These are phyloP conservation scores for Gonatopus flavifemur DNA, from an alignment of 1,140 invertebrate genomes.

Conservation along the genomic window DNA sequence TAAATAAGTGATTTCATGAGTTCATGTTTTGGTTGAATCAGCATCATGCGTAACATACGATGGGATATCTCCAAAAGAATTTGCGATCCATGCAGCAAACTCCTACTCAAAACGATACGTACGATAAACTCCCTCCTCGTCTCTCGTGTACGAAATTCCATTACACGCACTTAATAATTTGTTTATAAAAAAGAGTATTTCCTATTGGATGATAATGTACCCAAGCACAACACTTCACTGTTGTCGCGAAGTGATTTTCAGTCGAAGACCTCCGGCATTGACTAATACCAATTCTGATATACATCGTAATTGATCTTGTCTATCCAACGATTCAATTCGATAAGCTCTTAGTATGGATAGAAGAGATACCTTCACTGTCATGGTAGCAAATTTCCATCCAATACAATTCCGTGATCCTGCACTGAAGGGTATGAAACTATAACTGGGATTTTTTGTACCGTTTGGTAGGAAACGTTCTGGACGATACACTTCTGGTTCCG, in stretches of 20 bases:
- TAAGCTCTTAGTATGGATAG: slow-evolving; percentile 60
- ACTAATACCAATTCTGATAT: slow-evolving; percentile 38
- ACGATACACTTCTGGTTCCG: slow-evolving; percentile 64
- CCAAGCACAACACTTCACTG: too few relatives aligned
- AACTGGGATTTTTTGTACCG: slow-evolving; percentile 52
- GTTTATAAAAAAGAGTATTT: neutral
- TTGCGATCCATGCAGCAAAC: too few relatives aligned
- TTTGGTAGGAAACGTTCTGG: slow-evolving; percentile 64
- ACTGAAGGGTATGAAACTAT: slow-evolving; percentile 64
- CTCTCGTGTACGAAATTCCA: too few relatives aligned
- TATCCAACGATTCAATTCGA: slow-evolving; percentile 47
- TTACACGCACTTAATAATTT: too few relatives aligned
- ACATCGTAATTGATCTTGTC: slow-evolving; percentile 33
- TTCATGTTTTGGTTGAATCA: too few relatives aligned
- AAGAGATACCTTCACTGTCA: slow-evolving; percentile 64
- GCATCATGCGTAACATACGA: too few relatives aligned
- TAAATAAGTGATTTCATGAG: too few relatives aligned
- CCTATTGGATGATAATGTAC: neutral
- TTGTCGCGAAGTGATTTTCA: slow-evolving; percentile 36
- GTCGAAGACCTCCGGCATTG: slow-evolving; percentile 36
- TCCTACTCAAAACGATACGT: too few relatives aligned
- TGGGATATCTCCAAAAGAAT: too few relatives aligned
- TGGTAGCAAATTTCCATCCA: slow-evolving; percentile 60
- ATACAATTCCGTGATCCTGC: slow-evolving; percentile 61
- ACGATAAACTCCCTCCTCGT: too few relatives aligned